Conservation (phyloP, 1,140 invertebrate species). For the Diorhabda sublineata region DNA sequence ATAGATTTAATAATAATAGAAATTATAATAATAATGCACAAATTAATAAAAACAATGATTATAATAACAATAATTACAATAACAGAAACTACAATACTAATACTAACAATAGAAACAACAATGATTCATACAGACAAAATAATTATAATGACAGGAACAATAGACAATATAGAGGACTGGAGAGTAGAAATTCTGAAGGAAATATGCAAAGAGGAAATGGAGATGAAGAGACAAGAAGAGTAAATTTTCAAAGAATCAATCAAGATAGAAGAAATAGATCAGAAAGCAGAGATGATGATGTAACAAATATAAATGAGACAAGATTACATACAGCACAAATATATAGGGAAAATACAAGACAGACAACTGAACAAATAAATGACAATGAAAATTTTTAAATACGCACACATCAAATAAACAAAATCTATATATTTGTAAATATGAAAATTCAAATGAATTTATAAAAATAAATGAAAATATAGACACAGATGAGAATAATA, state of each 20-base stretch:
- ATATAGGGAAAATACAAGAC: not conserved
- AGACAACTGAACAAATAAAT: not conserved
- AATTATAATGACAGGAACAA: conserved; percentile 3
- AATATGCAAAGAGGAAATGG: not conserved
- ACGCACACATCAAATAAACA: too few relatives aligned
- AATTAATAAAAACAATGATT: too few relatives aligned
- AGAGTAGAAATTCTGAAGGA: not conserved
- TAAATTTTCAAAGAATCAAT: not conserved
- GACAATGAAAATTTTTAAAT: too few relatives aligned
- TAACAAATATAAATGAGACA: not conserved
- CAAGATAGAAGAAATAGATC: not conserved
- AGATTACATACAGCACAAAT: not conserved
- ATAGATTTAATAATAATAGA: not conserved
- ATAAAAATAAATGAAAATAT: too few relatives aligned
- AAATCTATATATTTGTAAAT: too few relatives aligned
- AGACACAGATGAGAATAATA: too few relatives aligned
- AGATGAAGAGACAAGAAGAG: not conserved
- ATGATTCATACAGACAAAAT: not conserved
- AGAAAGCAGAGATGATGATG: not conserved
- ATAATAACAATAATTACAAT: too few relatives aligned
- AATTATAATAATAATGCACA: not conserved
- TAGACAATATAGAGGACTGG: not conserved
- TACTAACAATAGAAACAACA: too few relatives aligned
- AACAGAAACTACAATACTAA: too few relatives aligned
- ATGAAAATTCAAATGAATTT: too few relatives aligned